Evolutionary conservation across 2,797 vertebrate species (phyloP).

Genomic region (Agapornis canus): DNA sequence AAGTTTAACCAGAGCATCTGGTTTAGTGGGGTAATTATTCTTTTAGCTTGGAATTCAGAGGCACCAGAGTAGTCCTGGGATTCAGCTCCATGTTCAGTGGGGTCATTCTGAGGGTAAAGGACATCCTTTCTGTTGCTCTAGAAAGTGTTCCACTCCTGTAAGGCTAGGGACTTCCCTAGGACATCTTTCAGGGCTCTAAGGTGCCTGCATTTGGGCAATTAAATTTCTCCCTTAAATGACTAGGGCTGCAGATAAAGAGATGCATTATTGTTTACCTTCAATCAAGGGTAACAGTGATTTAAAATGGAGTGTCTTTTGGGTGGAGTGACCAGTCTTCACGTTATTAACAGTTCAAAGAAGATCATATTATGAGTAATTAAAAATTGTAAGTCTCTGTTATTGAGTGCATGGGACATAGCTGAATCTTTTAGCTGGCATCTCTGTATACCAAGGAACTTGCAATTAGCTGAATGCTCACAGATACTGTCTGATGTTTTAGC

Average conservation of each 20-base stretch:
- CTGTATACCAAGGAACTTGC: neutral
- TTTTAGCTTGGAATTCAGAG: neutral
- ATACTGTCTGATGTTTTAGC: neutral
- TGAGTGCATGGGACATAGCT: neutral
- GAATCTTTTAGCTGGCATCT: neutral
- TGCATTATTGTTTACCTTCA: neutral
- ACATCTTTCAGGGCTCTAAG: neutral
- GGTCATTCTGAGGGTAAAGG: neutral
- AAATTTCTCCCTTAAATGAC: neutral
- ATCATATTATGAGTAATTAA: neutral
- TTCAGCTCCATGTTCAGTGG: neutral
- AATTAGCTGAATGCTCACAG: neutral
- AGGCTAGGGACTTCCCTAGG: neutral
- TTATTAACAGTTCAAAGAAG: neutral
- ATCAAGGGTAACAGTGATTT: neutral
- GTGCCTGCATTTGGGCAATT: neutral
- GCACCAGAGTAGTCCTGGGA: neutral
- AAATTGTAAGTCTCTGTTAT: neutral
- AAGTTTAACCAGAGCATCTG: neutral
- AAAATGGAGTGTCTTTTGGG: neutral
- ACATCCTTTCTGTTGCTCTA: neutral
- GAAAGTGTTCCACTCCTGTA: neutral
- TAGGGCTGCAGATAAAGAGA: neutral
- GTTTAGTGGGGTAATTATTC: neutral
- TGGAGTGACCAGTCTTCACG: neutral